Percentiles rank a stretch among this genome's conserved stretches.
Conservation (phyloP, 2,113 vertebrate genomes). For the Odocoileus hemionus region DNA sequence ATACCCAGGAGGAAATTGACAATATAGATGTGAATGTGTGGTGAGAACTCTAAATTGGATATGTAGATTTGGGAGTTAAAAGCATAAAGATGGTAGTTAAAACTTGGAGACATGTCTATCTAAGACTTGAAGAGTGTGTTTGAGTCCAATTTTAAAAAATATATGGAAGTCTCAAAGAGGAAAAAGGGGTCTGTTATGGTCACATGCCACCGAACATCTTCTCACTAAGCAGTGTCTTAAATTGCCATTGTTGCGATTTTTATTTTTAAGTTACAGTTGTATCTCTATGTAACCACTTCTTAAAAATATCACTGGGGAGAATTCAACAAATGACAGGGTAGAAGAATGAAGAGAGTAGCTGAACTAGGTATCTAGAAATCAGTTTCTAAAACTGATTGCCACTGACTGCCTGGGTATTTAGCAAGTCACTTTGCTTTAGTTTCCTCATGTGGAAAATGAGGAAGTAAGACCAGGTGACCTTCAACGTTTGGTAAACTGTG, state of each 20-base stretch:
- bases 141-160: not conserved
- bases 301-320: slow-evolving; percentile 20
- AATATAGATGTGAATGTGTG: not conserved
- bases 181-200: not conserved
- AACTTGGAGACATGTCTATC: not conserved
- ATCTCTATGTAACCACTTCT: slow-evolving; percentile 31
- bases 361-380: slow-evolving; percentile 10
- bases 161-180: not conserved
- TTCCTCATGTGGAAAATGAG: slow-evolving; percentile 25
- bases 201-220: not conserved
- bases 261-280: slow-evolving; percentile 16
- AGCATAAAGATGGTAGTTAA: not conserved
- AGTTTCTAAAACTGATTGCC: slow-evolving; percentile 3
- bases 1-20: not conserved
- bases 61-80: not conserved
- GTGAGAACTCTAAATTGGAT: not conserved
- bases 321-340: not conserved
- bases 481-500: not conserved
- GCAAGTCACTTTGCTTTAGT: slow-evolving; percentile 11
- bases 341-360: slow-evolving; percentile 20
- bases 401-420: not conserved
- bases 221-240: slow-evolving; percentile 2
- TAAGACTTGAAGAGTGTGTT: not conserved
- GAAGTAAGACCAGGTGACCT: not conserved
- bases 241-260: not conserved